Base-by-base conservation (phyloP, 1,140 invertebrate genomes). In the Achroia grisella region DNA sequence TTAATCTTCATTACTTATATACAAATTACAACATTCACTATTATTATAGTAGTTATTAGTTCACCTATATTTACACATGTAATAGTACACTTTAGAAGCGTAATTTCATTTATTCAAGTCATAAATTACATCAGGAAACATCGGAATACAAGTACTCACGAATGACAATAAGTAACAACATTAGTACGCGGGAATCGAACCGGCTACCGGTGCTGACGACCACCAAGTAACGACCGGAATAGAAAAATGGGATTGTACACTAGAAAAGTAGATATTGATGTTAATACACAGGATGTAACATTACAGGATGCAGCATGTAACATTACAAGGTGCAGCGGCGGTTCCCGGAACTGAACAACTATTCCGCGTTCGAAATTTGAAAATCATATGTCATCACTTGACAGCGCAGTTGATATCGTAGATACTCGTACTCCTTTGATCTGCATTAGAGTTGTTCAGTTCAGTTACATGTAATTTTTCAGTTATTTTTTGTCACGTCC, bases 21-120 rank as follows among this genome's bases (percentile, higher is more conserved):
- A 84, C 80, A 84, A 80, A 84, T 81, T 81, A 84, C 80, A 84
- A 84, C 80, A 84, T 84, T 84, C 63, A 84, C 80, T 84, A 84
- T 81, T 84, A 84, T 81, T 78, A 80, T 78, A 73, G 76, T 82
- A 81, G 72, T 67, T 78, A 79, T 78, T 78, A 83, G 76, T 83
- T 74, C 60, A 60, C 77, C 69, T 77, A 81, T 81, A 81, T 81
- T 83, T 79, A 81, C 81, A 77, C 81, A 71, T 69, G 73, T 83
- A 74, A 76, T 76, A 75, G 66, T 81, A 83, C 79, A 81, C 79
- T 83, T 83, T 77, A 83, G 67, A 81, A 83, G 79, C 79, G 79
- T 83, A 69, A 76, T 77, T 78, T 78, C 52, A 71, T 77, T 78
- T 80, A 75, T 68, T 74, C 68, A 68, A 78, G 70, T 79, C 61